phyloP scores from a whole-genome alignment of 2,797 vertebrate genomes.

The Vultur gryphus region DNA sequence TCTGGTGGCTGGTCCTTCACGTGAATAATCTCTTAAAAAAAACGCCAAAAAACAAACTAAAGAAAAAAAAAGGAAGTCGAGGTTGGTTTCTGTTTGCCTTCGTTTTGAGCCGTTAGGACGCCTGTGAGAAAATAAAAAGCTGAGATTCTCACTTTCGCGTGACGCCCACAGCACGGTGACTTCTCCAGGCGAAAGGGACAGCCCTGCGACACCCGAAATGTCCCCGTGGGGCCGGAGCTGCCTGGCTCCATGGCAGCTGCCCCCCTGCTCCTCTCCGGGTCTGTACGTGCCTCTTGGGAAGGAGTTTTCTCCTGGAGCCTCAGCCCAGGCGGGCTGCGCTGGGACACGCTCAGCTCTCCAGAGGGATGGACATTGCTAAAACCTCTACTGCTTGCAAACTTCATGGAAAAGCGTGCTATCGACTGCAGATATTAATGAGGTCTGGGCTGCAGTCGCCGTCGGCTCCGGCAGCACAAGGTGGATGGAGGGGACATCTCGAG shows the following conservation, averaged over 20 bases:
- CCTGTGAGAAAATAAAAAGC: neutral
- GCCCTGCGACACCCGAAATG: neutral
- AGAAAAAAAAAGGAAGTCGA: neutral
- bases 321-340: neutral
- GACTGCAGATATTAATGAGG: neutral
- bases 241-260: neutral
- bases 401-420: neutral
- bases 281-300: neutral
- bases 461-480: neutral
- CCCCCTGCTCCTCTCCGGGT: rapidly evolving
- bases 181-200: neutral
- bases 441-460: rapidly evolving
- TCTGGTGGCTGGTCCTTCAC: neutral
- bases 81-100: neutral
- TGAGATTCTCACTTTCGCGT: neutral
- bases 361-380: neutral
- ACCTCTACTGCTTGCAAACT: neutral
- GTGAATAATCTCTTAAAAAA: neutral
- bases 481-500: neutral
- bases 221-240: neutral
- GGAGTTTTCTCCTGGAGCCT: neutral
- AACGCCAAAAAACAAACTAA: neutral
- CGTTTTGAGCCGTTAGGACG: rapidly evolving
- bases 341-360: neutral
- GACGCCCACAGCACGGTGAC: rapidly evolving